Base-by-base conservation (phyloP, 2,113 vertebrate species). In the Plectropomus leopardus region DNA sequence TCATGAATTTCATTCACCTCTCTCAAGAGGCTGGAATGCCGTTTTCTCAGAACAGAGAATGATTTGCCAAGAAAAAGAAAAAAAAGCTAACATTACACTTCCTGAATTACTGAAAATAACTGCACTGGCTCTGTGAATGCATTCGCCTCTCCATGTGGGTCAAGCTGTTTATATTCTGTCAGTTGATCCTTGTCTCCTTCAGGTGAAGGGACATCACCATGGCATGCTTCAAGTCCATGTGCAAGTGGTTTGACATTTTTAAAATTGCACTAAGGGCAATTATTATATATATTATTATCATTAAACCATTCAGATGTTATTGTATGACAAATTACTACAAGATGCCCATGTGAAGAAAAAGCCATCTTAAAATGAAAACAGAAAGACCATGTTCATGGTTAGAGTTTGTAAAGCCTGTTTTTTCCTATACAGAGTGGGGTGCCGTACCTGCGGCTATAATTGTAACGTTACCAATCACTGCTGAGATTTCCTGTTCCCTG, bases 21-120 rank as follows among this genome's bases (percentile, higher is more conserved):
- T 83, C 81, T 58, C 45, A n/a, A 57, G 68, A 68, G 67, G 58
- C 61, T 15, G 4, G 26, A 85, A 59, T 70, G 26, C 50, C 21
- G 54, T 85, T 82, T 86, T 77, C 60, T 51, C 53, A 51, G n/a
- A 86, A 71, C 21, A 57, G 58, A 76, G 45, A 55, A 61, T 73
- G 3, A 66, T 71, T 75, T 63, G 45, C 26, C 54, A 86, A 86
- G 72, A 69, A 66, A 82, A 79, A 72, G 58, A 44, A 61, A 73
- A 67, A 32, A 42, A 19, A 42, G 5, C 10, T 15, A 7, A 32
- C n/a, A 57, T 53, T 24, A 63, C 23, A 57, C 50, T 47, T 58
- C 17, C 44, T 55, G 14, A 55, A 72, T 47, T 32, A 23, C 16
- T 45, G 50, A 51, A 23, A 45, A 78, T 68, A 68, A 61, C 15